Base-by-base conservation (phyloP, 2,113 vertebrate genomes). In the Urocitellus parryii region DNA sequence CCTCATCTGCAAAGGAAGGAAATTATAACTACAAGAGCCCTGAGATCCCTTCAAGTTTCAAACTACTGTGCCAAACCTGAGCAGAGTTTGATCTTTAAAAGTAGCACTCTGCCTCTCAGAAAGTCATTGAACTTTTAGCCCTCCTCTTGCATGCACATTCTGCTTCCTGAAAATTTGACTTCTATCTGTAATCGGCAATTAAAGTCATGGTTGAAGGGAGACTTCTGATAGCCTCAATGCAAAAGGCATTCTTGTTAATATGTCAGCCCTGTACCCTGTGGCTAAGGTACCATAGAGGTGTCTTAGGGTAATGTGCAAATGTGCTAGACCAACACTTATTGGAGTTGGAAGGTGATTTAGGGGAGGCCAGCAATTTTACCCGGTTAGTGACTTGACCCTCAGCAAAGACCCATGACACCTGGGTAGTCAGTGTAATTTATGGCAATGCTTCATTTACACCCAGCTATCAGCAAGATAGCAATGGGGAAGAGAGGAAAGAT, bases 161-260 rank as follows among this genome's bases (percentile, higher is more conserved):
- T 76, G 80, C 91, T 85, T 94, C 83, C 95, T 93, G 42, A 73
- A 88, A 95, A 97, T 77, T 77, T 76, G 77, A 72, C 95, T 97
- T 95, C 86, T 45, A 94, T 81, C 90, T 90, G 87, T 93, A 96
- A 94, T 88, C 11, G 7, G 37, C 92, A 93, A 92, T 96, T 94
- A 93, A 79, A 95, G 93, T 96, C 94, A 92, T 73, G 96, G 95
- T 90, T 96, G 91, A 95, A 84, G 78, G 67, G 95, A 97, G 84
- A 93, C 81, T 82, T 92, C 90, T 94, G 93, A 97, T 58, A 85
- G 81, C 90, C 86, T 95, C 8, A 82, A 63, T 92, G 77, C 34
- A 72, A 94, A 96, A 95, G 91, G 34, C 61, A 79, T 76, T 51
- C 67, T 80, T n/a, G 18, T 90, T 97, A 96, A 95, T 92, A 74